Conservation (phyloP, 2,113 vertebrate genomes). For the Raja brachyura region DNA sequence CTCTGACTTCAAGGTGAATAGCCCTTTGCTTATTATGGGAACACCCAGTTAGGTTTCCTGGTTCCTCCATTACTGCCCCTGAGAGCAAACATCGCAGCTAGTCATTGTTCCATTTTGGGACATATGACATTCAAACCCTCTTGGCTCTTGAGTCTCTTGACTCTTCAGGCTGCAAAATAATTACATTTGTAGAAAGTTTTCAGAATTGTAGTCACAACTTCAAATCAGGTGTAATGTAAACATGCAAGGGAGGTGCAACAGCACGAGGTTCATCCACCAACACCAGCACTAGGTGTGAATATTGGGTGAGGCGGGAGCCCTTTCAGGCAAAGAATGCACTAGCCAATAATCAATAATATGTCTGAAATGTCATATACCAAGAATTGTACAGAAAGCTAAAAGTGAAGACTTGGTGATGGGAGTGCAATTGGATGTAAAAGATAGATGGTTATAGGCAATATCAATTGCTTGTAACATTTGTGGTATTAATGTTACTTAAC, state of each 20-base stretch:
- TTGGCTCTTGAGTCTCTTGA: too few relatives aligned
- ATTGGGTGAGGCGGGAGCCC: background rate
- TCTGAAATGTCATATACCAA: too few relatives aligned
- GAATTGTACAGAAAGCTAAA: too few relatives aligned
- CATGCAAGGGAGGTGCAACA: background rate
- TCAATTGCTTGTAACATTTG: too few relatives aligned
- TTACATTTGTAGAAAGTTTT: background rate
- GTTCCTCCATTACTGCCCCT: background rate
- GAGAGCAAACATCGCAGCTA: background rate
- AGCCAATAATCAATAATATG: too few relatives aligned
- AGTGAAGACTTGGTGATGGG: too few relatives aligned
- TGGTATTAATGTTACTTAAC: too few relatives aligned
- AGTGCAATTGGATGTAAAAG: too few relatives aligned
- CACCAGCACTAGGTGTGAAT: background rate
- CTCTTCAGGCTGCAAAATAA: too few relatives aligned
- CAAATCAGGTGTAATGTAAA: background rate
- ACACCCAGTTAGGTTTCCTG: background rate
- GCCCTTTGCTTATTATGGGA: background rate
- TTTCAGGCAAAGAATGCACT: background rate
- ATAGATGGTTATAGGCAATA: too few relatives aligned
- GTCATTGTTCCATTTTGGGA: too few relatives aligned
- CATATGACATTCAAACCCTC: too few relatives aligned
- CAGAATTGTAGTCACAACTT: background rate
- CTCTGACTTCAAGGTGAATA: background rate
- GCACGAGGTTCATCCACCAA: background rate